Evolutionary conservation across 1,140 invertebrate species (phyloP).

Genomic region (Sycobia sp.): DNA sequence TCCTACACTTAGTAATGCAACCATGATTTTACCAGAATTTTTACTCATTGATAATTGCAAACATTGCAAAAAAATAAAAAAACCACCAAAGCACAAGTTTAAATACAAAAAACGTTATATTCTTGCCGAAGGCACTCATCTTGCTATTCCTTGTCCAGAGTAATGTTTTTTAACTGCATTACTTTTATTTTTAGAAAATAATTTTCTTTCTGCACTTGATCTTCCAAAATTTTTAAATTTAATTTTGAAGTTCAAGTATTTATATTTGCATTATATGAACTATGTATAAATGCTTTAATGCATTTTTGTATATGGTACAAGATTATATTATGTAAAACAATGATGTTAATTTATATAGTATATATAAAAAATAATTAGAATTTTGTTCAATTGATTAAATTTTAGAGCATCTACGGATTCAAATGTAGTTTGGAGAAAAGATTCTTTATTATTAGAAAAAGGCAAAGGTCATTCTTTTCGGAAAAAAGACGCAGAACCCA

Average conservation of each 20-base stretch:
- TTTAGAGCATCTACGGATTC: conserved; percentile 54
- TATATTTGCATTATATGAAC: too few species aligned
- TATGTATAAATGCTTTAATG: too few species aligned
- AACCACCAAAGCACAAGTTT: conserved; percentile 52
- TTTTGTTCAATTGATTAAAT: too few species aligned
- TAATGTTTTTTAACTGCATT: conserved; percentile 36
- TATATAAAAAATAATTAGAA: too few species aligned
- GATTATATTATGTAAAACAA: too few species aligned
- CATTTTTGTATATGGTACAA: too few species aligned
- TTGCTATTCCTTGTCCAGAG: conserved; percentile 63
- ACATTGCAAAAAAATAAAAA: conserved; percentile 53
- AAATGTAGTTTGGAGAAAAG: conserved; percentile 60
- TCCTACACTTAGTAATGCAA: conserved; percentile 57
- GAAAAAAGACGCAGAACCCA: conserved; percentile 54
- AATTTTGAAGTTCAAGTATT: too few species aligned
- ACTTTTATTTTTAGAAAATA: too few species aligned
- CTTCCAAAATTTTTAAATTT: too few species aligned
- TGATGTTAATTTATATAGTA: too few species aligned
- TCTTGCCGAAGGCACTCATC: conserved; percentile 59
- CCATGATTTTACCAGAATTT: conserved; percentile 61
- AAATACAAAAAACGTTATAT: conserved; percentile 61
- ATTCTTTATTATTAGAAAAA: conserved; percentile 52
- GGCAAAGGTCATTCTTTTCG: conserved; percentile 54
- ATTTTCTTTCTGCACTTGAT: too few species aligned
- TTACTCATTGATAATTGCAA: conserved; percentile 58